Conservation (phyloP, 2,113 vertebrate species). For the Toxotes chatareus region DNA sequence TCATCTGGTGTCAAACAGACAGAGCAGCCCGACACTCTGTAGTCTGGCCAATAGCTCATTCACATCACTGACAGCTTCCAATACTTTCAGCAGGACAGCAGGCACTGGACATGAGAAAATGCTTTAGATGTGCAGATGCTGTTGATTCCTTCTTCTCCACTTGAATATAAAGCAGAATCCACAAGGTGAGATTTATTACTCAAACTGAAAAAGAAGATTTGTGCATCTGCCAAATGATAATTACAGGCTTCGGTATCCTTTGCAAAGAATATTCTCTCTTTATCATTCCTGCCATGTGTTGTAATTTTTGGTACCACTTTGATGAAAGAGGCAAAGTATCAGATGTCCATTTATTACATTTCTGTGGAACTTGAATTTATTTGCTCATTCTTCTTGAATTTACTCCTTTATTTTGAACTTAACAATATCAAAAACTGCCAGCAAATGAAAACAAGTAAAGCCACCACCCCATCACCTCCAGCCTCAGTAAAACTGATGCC, state of each 20-base stretch:
- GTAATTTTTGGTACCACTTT: background rate
- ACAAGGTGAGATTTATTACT: background rate
- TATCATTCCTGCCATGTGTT: no score
- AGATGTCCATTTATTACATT: background rate
- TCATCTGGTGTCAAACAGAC: conserved; percentile 52
- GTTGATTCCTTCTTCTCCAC: background rate
- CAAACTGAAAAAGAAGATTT: background rate
- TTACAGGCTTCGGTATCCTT: background rate
- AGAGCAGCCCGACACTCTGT: conserved; percentile 17
- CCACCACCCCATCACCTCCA: background rate
- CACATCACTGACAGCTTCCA: conserved; percentile 31
- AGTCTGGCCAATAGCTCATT: conserved; percentile 40
- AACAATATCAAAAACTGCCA: background rate
- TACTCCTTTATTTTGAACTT: background rate
- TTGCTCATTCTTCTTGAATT: background rate
- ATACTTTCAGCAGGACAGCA: conserved; percentile 13
- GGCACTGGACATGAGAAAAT: conserved; percentile 13
- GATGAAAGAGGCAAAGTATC: background rate
- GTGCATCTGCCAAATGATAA: background rate
- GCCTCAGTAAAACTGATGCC: conserved; percentile 11
- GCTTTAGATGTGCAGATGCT: conserved; percentile 20
- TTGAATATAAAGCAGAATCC: background rate
- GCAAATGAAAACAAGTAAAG: background rate
- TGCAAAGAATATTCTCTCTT: no score
- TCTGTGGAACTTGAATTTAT: background rate